Evolutionary conservation across 2,113 vertebrate species (phyloP).

Genomic region (Leucosticte australis): DNA sequence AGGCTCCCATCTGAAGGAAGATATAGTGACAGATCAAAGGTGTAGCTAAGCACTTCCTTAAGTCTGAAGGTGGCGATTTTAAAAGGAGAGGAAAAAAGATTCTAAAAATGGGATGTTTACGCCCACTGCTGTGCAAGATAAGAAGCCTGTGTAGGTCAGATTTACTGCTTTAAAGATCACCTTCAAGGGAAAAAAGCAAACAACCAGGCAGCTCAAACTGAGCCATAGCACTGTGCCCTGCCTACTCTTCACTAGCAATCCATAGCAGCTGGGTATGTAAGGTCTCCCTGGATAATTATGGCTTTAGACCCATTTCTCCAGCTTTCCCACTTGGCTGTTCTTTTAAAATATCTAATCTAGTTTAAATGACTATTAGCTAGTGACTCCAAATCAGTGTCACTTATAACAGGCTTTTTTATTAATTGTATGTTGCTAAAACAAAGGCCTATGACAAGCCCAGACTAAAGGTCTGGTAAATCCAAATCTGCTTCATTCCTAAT

Average conservation of each 20-base stretch:
- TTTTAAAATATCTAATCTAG: not conserved
- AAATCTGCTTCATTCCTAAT: not conserved
- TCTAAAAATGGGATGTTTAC: slow-evolving; percentile 14
- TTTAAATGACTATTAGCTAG: not conserved
- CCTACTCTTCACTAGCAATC: not conserved
- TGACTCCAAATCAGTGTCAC: not conserved
- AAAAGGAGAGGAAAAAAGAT: not conserved
- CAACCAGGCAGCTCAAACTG: not conserved
- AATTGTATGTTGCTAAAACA: not conserved
- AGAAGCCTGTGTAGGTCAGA: slow-evolving; percentile 16
- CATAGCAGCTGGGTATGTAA: not conserved
- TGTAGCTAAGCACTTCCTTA: not conserved
- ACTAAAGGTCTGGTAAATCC: not conserved
- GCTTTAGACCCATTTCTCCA: not conserved
- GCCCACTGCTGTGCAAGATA: not conserved
- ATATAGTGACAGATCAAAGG: not conserved
- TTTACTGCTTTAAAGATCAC: slow-evolving; percentile 31
- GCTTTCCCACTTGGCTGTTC: not conserved
- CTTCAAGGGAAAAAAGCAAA: slow-evolving; percentile 5
- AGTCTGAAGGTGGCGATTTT: not conserved
- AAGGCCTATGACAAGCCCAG: not conserved
- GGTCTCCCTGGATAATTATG: not conserved
- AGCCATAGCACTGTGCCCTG: not conserved
- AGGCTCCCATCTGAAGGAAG: not conserved
- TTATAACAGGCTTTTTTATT: not conserved